Evolutionary conservation across 2,888 invertebrate genomes (phyloP).

Genomic region (Camponotus fellah): DNA sequence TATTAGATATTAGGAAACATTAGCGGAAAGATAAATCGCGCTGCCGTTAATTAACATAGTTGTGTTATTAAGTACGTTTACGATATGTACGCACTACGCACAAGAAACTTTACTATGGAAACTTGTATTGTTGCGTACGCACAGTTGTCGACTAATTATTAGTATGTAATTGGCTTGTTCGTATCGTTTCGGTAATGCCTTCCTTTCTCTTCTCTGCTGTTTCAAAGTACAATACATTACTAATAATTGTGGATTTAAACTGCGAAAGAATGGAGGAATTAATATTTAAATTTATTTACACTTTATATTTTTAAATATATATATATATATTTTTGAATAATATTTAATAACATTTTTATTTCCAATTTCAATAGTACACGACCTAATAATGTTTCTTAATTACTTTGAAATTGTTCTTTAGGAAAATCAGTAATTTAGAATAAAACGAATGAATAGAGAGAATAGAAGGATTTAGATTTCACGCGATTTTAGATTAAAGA

Average conservation of each 20-base stretch:
- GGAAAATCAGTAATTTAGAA: slow-evolving; percentile 14
- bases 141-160: slow-evolving; percentile 36
- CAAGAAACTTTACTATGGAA: slow-evolving; percentile 45
- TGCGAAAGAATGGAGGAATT: slow-evolving; percentile 7
- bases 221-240: slow-evolving; percentile 24
- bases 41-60: slow-evolving; percentile 46
- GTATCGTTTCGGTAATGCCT: slow-evolving; percentile 4
- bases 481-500: slow-evolving; percentile 66
- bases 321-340: not conserved
- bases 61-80: slow-evolving; percentile 48
- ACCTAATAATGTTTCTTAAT: not conserved
- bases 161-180: slow-evolving; percentile 35
- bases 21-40: slow-evolving; percentile 49
- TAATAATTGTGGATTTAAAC: slow-evolving; percentile 37
- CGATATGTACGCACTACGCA: slow-evolving; percentile 14
- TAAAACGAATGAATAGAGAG: slow-evolving; percentile 12
- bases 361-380: not conserved
- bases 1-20: slow-evolving; percentile 56
- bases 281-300: not conserved
- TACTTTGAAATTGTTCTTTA: not conserved
- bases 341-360: not conserved
- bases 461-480: slow-evolving; percentile 60
- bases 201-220: not conserved
- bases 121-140: slow-evolving; percentile 45
- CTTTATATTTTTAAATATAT: slow-evolving; percentile 10